These are phyloP conservation scores for Eueides isabella DNA, from an alignment of 1,140 invertebrate species.

Conservation along the genomic window DNA sequence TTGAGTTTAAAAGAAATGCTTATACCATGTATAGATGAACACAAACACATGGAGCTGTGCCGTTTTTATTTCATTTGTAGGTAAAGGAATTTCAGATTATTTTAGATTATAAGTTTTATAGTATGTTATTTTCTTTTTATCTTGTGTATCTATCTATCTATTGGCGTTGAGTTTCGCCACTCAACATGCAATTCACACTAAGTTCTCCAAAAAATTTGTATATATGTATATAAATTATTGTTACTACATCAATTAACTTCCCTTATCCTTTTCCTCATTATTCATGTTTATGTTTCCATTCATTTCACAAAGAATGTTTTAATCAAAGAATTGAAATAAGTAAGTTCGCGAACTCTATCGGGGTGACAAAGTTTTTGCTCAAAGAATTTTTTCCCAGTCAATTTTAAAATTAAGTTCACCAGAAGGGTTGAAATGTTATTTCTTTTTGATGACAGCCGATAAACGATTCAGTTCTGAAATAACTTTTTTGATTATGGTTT, in stretches of 20 bases:
- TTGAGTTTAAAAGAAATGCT: conserved; percentile 13
- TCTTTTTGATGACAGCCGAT: conserved; percentile 75
- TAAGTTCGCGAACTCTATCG: conserved; percentile 35
- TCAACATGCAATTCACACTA: no score
- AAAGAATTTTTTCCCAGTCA: conserved; percentile 51
- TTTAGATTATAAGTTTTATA: neutral
- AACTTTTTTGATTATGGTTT: conserved; percentile 65
- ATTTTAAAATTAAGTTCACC: conserved; percentile 69
- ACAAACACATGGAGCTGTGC: neutral
- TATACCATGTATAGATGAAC: neutral
- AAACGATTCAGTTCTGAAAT: conserved; percentile 62
- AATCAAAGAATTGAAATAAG: conserved; percentile 15
- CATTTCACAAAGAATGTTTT: neutral
- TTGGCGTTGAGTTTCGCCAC: no score
- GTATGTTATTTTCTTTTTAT: neutral
- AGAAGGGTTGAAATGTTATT: conserved; percentile 67
- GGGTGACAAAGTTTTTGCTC: conserved; percentile 39
- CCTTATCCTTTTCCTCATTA: neutral
- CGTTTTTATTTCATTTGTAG: neutral
- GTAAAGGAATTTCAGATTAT: neutral
- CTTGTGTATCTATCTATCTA: neutral
- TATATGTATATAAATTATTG: no score
- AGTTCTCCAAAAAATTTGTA: no score
- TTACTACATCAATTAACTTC: no score
- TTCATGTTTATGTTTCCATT: no score